Evolutionary conservation across 2,797 vertebrate species (phyloP), one percentile per base, ranked within the genome.

Genomic region (Furcifer pardalis): DNA sequence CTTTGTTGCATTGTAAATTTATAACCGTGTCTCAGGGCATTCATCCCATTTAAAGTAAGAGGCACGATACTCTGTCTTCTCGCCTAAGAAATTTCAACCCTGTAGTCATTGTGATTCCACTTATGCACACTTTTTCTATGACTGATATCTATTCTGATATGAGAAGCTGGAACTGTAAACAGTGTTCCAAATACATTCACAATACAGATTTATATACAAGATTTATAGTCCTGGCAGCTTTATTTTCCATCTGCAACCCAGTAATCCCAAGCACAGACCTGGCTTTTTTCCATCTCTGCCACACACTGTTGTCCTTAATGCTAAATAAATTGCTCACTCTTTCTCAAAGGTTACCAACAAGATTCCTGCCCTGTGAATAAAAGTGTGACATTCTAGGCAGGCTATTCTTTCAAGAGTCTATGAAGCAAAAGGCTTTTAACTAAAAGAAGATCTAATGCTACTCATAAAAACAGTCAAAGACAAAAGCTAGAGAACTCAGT

Each of bases 401-500:
- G 40, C 37, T 59, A 40, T 83, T 23, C 35, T 59, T 56, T 32
- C 7, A 56, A 42, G 10, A 83, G 5, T 32, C n/a, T 40, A 49
- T 7, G 49, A 83, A 52, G 10, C 27, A 71, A 81, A 60, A 76
- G 6, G 7, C 63, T 69, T 68, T 32, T 75, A 30, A 59, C 13
- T 37, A 9, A 71, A 60, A 69, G 17, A 71, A 25, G 3, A 32
- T 10, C 32, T 77, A 32, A 81, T 37, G 69, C 40, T 21, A 32
- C 25, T 46, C 42, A 46, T 46, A 49, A 68, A 77, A 56, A 25
- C 42, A 71, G 49, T 59, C 17, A 10, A 13, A 27, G 52, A 77
- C 12, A n/a, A 77, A 4, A 81, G 46, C 35, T 78, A 79, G 9
- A 82, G 81, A 59, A 84, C 65, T 75, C 10, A 56, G 27, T 46